Base-by-base conservation (phyloP, 37 sponge, comb jelly and placozoan genomes). In the Mnemiopsis leidyi region DNA sequence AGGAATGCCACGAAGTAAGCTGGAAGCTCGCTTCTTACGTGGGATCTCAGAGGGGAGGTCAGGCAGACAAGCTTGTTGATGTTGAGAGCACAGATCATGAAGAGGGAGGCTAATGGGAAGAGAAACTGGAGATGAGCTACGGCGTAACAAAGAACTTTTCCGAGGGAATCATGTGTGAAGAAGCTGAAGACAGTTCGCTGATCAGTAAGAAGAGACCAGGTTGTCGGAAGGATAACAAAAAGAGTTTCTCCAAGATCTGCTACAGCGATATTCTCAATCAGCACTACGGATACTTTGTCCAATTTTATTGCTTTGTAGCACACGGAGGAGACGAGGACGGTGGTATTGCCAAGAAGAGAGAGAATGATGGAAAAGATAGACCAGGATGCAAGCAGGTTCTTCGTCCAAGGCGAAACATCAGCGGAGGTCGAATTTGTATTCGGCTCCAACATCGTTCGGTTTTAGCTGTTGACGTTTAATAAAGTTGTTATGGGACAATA, bases 31-130 rank as follows among this genome's bases (percentile, higher is more conserved):
- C n/a, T n/a, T n/a, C n/a, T n/a, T n/a, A n/a, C n/a, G n/a, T n/a
- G n/a, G n/a, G n/a, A n/a, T n/a, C n/a, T n/a, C n/a, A 79, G 38
- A 5, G 82, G 82, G 9, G 16, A 34, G 37, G 35, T 29, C 7
- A 79, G 18, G 36, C 35, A 31, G 82, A 38, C 26, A 5, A 79
- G 38, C 26, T 79, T 79, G 36, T 20, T 5, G 36, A 79, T 79
- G 38, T 79, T 79, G 37, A 79, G 82, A 2, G 82, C 82, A 79
- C 82, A 79, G 38, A 79, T 79, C 82, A 79, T 36, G 37, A 26
- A 18, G 3, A 79, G 31, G 23, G 31, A 36, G 35, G 82, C 35
- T 1, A 79, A 79, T 7, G 37, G 20, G 28, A 79, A 26, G 82
- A 23, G 2, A 26, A 36, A 26, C 23, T 79, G 82, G 32, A 79